These are phyloP conservation scores for Drosophila gaucha DNA, from an alignment of 2,888 invertebrate genomes.

Conservation along the genomic window DNA sequence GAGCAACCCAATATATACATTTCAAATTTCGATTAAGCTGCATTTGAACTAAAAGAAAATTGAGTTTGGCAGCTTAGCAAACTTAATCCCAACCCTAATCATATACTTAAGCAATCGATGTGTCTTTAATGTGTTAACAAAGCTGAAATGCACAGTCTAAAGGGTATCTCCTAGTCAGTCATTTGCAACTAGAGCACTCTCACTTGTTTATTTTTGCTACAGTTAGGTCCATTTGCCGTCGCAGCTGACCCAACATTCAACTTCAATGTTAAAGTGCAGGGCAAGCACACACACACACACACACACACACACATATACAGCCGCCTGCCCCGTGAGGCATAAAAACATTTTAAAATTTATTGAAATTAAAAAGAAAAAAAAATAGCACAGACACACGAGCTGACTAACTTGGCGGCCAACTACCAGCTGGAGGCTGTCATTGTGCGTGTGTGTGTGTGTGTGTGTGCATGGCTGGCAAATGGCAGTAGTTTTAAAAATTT, in stretches of 20 bases:
- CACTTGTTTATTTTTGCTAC: slow-evolving; percentile 6
- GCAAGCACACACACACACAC: slow-evolving; percentile 3
- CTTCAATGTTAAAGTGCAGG: slow-evolving; percentile 14
- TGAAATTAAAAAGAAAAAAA: slow-evolving; percentile 33
- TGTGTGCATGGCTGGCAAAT: slow-evolving; percentile 44
- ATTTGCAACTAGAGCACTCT: background rate
- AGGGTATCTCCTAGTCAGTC: background rate
- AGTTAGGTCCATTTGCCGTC: slow-evolving; percentile 15
- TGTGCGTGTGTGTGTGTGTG: slow-evolving; percentile 16
- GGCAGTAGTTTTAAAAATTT: slow-evolving; percentile 55
- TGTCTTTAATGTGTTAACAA: no score
- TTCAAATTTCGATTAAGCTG: no score
- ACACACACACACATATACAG: slow-evolving; percentile 4
- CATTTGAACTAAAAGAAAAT: no score
- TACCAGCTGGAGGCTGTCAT: slow-evolving; percentile 10
- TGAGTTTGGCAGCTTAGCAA: no score
- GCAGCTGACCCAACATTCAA: slow-evolving; percentile 14
- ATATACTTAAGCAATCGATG: no score
- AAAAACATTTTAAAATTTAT: slow-evolving; percentile 61
- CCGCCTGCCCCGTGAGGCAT: slow-evolving; percentile 28
- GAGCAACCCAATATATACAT: no score
- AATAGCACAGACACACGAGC: slow-evolving; percentile 21
- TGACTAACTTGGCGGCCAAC: slow-evolving; percentile 20
- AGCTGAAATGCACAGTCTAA: no score
- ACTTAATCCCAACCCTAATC: no score